phyloP scores from a whole-genome alignment of 2,888 invertebrate genomes.

The Imbricaverruca yamaguchii region DNA sequence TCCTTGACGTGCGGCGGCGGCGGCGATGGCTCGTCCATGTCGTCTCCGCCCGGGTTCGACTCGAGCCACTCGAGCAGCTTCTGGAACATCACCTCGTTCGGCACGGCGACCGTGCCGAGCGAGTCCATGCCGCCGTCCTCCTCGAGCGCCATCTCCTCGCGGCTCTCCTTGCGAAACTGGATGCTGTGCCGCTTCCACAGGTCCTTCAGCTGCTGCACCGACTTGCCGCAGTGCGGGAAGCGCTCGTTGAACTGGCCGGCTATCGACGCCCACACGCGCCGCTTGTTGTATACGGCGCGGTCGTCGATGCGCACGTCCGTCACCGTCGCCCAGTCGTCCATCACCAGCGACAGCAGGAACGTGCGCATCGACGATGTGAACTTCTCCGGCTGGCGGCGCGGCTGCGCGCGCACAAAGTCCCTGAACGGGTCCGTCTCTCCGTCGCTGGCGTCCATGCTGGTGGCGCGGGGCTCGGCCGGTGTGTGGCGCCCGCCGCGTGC shows the following conservation, averaged over 20 bases:
- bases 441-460: background rate
- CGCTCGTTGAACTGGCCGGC: background rate
- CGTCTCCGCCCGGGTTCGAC: conserved; percentile 1
- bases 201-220: conserved; percentile 21
- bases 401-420: background rate
- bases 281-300: conserved; percentile 15
- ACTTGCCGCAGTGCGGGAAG: background rate
- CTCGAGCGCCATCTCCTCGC: conserved; percentile 10
- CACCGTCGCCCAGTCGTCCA: background rate
- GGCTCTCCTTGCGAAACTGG: conserved; percentile 10
- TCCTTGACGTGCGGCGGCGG: background rate
- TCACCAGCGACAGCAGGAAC: conserved; percentile 2
- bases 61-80: conserved; percentile 16
- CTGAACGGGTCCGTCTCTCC: background rate
- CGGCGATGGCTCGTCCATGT: background rate
- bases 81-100: conserved; percentile 10
- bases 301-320: background rate
- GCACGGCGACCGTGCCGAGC: background rate
- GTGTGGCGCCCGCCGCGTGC: background rate
- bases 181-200: conserved; percentile 18
- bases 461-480: background rate
- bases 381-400: conserved; percentile 7
- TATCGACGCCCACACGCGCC: background rate
- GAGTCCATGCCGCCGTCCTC: background rate
- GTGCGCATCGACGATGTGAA: background rate